These are phyloP conservation scores for Melieria crassipennis DNA, from an alignment of 2,888 invertebrate genomes.

Conservation along the genomic window DNA sequence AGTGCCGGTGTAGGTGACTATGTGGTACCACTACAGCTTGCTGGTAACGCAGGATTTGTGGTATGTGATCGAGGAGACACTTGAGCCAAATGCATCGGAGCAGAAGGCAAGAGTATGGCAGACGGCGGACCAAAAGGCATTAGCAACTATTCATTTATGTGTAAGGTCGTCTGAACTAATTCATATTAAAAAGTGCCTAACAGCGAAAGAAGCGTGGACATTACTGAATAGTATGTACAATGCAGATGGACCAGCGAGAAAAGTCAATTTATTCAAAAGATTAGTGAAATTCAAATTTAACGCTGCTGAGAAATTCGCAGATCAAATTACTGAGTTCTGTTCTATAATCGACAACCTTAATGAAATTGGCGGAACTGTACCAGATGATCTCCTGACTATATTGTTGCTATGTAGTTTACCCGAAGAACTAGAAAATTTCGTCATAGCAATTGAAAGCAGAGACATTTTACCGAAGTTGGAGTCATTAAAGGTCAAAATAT, in stretches of 20 bases:
- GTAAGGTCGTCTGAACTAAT: conserved; percentile 30
- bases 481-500: background rate
- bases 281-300: conserved; percentile 9
- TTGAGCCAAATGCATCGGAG: conserved; percentile 4
- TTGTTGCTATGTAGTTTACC: conserved; percentile 8
- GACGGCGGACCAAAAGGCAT: conserved; percentile 19
- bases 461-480: conserved; percentile 3
- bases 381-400: conserved; percentile 9
- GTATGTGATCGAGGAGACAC: background rate
- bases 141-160: conserved; percentile 28
- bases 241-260: conserved; percentile 26
- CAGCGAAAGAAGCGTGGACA: conserved; percentile 27
- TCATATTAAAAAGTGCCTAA: conserved; percentile 22
- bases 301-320: conserved; percentile 18
- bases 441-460: conserved; percentile 15
- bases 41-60: conserved; percentile 17
- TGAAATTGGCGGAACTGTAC: conserved; percentile 21
- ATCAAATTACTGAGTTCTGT: conserved; percentile 19
- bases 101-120: background rate
- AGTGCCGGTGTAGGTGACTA: too few species aligned
- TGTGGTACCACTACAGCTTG: too few species aligned
- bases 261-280: conserved; percentile 21
- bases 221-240: conserved; percentile 25
- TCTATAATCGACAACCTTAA: conserved; percentile 17
- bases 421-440: conserved; percentile 4